Percentiles rank a stretch among this genome's conserved stretches.
phyloP scores from a whole-genome alignment of 2,888 invertebrate species.

The Drosophila koepferae region DNA sequence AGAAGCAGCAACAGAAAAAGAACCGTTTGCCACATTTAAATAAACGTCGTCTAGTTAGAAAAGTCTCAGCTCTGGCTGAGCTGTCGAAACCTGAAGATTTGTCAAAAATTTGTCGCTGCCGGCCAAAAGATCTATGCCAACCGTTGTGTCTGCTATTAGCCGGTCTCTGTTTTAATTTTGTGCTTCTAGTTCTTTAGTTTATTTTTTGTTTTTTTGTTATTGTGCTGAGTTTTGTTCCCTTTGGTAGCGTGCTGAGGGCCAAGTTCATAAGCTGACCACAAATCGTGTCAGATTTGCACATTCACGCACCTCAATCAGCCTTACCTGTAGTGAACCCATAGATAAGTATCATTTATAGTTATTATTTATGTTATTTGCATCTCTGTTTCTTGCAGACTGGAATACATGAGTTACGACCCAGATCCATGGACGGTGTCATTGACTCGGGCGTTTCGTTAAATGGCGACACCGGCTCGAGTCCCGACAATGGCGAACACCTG shows the following conservation, averaged over 20 bases:
- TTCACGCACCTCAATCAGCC: not conserved
- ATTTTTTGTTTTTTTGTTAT: not conserved
- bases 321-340: not conserved
- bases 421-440: slow-evolving; percentile 84
- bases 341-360: not conserved
- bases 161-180: slow-evolving; percentile 1
- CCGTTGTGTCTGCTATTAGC: slow-evolving; percentile 38
- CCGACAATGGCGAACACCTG: slow-evolving; percentile 80
- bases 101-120: slow-evolving; percentile 21
- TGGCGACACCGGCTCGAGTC: slow-evolving; percentile 83
- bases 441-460: slow-evolving; percentile 84
- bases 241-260: slow-evolving; percentile 3
- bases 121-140: slow-evolving; percentile 56
- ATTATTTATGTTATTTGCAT: not conserved
- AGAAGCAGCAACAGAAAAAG: slow-evolving; percentile 40
- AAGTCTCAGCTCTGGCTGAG: slow-evolving; percentile 24
- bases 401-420: slow-evolving; percentile 83
- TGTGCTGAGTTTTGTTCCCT: slow-evolving; percentile 5
- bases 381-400: slow-evolving; percentile 78
- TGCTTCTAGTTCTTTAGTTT: not conserved
- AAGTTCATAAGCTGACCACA: not conserved
- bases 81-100: slow-evolving; percentile 39
- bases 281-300: not conserved
- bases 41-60: slow-evolving; percentile 58
- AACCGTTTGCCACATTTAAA: slow-evolving; percentile 76